Evolutionary conservation across 2,888 invertebrate species (phyloP).

Genomic region (Acronicta alni): DNA sequence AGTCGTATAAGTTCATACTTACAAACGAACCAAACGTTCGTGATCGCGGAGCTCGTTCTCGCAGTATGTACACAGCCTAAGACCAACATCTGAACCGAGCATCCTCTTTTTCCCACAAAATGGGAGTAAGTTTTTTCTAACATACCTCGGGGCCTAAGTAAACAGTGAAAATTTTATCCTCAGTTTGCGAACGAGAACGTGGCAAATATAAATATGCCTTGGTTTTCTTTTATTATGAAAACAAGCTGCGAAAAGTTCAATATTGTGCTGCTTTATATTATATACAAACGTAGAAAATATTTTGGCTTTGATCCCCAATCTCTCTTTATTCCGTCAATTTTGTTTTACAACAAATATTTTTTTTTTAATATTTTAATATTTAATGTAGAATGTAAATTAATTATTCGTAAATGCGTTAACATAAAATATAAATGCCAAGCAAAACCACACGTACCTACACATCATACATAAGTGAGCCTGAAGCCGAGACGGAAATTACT

Average conservation of each 20-base stretch:
- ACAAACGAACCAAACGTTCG: too few species aligned
- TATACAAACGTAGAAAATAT: too few species aligned
- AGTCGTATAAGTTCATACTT: too few species aligned
- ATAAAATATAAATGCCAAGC: background rate
- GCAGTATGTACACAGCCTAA: too few species aligned
- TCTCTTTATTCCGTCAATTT: too few species aligned
- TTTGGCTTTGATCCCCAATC: too few species aligned
- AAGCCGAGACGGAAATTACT: background rate
- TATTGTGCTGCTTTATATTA: background rate
- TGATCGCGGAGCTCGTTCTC: too few species aligned
- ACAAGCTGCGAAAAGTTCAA: constrained; percentile 9
- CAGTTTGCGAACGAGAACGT: constrained; percentile 6
- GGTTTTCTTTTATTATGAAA: constrained; percentile 35
- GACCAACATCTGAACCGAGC: constrained; percentile 3
- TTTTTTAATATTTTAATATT: too few species aligned
- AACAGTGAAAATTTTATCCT: constrained; percentile 29
- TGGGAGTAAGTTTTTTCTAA: constrained; percentile 11
- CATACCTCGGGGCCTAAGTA: constrained; percentile 18
- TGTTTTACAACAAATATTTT: too few species aligned
- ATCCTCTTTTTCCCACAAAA: constrained; percentile 12
- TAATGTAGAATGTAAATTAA: too few species aligned
- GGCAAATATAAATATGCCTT: constrained; percentile 4
- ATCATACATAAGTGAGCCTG: background rate
- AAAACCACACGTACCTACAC: too few species aligned
- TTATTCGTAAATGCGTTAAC: background rate